Evolutionary conservation across 1,140 invertebrate genomes (phyloP).

Genomic region (Temnothorax nylanderi): DNA sequence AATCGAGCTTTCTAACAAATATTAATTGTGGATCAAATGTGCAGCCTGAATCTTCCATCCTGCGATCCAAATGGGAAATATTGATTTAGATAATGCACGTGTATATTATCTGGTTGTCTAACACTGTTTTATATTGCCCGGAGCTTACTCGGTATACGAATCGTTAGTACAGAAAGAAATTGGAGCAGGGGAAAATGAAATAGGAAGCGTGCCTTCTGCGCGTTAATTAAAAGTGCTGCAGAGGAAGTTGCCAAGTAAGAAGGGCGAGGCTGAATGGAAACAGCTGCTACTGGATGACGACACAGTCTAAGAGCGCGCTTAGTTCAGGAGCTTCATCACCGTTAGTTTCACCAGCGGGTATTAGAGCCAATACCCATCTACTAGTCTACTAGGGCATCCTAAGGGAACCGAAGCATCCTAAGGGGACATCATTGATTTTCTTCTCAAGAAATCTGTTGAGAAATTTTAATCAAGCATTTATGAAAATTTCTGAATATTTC

Average conservation of each 20-base stretch:
- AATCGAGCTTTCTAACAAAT: not conserved
- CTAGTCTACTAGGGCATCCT: too few relatives aligned
- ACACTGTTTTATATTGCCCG: not conserved
- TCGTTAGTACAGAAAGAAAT: slow-evolving; percentile 28
- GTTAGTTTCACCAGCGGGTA: slow-evolving; percentile 79
- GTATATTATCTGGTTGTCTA: not conserved
- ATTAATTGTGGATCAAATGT: not conserved
- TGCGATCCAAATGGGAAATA: slow-evolving; percentile 1
- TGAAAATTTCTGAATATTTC: not conserved
- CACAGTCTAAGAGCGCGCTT: slow-evolving; percentile 72
- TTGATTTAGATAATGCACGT: not conserved
- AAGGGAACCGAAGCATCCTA: not conserved
- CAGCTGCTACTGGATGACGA: slow-evolving; percentile 83
- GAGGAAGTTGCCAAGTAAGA: slow-evolving; percentile 82
- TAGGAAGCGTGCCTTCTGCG: slow-evolving; percentile 52
- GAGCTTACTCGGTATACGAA: not conserved
- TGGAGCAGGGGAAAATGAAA: not conserved
- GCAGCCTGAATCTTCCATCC: not conserved
- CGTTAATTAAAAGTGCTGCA: slow-evolving; percentile 74
- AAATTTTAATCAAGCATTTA: not conserved
- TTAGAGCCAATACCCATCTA: slow-evolving; percentile 67
- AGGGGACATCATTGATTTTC: not conserved
- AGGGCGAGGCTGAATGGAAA: slow-evolving; percentile 82
- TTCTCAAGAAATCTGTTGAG: not conserved
- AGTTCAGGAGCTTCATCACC: slow-evolving; percentile 47